These are phyloP conservation scores for Catocala sponsa DNA, from an alignment of 2,888 invertebrate genomes.

Conservation along the genomic window DNA sequence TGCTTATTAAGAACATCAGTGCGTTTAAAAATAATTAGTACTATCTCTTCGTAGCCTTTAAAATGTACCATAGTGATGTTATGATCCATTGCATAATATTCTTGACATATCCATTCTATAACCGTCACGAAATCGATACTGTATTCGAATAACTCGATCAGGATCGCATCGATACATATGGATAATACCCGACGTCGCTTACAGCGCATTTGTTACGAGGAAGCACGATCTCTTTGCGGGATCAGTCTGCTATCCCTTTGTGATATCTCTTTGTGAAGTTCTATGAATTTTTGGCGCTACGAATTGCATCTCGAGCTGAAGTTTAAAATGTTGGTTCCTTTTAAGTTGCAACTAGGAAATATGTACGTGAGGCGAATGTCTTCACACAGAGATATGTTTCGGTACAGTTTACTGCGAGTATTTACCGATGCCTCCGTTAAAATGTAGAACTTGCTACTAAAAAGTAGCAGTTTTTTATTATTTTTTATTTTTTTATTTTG, in stretches of 20 bases:
- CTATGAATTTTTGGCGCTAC: slow-evolving; percentile 35
- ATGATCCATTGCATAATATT: not conserved
- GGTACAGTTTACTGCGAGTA: too few species aligned
- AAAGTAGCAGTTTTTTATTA: too few species aligned
- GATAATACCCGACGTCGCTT: slow-evolving; percentile 45
- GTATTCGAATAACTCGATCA: slow-evolving; percentile 30
- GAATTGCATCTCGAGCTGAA: slow-evolving; percentile 34
- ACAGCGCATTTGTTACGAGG: slow-evolving; percentile 46
- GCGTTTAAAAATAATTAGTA: too few species aligned
- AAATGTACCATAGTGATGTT: too few species aligned
- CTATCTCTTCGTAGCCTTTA: too few species aligned
- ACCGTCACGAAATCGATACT: slow-evolving; percentile 2
- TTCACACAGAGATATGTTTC: too few species aligned
- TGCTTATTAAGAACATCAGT: too few species aligned
- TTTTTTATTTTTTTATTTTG: too few species aligned
- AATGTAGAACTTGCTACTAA: too few species aligned
- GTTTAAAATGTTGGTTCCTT: slow-evolving; percentile 32
- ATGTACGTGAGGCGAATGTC: slow-evolving; percentile 9
- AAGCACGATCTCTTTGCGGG: slow-evolving; percentile 44
- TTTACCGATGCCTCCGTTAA: too few species aligned
- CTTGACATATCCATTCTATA: not conserved
- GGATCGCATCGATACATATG: slow-evolving; percentile 45
- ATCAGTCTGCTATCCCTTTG: slow-evolving; percentile 43
- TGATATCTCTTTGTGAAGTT: slow-evolving; percentile 35
- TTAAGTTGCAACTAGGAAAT: slow-evolving; percentile 7